Percentiles rank a stretch among this genome's conserved stretches.
phyloP scores from a whole-genome alignment of 2,113 vertebrate genomes.

The Caretta caretta region DNA sequence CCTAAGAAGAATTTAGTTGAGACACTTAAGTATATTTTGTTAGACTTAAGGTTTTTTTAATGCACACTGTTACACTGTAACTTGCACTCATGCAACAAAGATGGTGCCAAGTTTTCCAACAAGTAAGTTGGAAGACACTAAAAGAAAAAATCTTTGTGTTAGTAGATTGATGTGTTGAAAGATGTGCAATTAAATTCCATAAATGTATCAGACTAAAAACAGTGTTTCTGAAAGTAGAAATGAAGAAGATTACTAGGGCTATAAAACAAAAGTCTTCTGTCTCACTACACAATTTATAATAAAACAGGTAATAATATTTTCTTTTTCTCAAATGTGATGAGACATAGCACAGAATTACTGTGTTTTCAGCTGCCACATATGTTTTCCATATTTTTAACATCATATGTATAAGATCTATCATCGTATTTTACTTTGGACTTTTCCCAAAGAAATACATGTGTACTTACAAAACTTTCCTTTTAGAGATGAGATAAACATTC shows the following conservation, averaged over 20 bases:
- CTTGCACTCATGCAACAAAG: slow-evolving; percentile 33
- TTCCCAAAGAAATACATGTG: background rate
- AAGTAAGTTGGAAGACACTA: slow-evolving; percentile 6
- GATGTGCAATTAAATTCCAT: slow-evolving; percentile 48
- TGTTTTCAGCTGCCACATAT: slow-evolving; percentile 35
- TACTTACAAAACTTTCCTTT: slow-evolving; percentile 25
- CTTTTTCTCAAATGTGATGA: slow-evolving; percentile 29
- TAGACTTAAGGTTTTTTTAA: slow-evolving; percentile 47
- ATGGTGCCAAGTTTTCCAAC: slow-evolving; percentile 41
- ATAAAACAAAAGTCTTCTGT: slow-evolving; percentile 36
- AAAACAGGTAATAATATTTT: slow-evolving; percentile 51
- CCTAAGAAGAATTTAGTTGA: slow-evolving; percentile 12
- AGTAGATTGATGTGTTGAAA: slow-evolving; percentile 47
- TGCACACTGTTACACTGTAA: slow-evolving; percentile 9
- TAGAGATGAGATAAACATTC: background rate
- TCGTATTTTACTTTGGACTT: slow-evolving; percentile 40
- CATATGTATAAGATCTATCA: slow-evolving; percentile 8
- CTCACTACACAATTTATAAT: slow-evolving; percentile 44
- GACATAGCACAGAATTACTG: slow-evolving; percentile 14
- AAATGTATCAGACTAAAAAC: background rate
- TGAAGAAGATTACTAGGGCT: slow-evolving; percentile 4
- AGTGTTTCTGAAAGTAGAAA: slow-evolving; percentile 6
- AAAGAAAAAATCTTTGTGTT: slow-evolving; percentile 51
- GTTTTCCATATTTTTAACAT: slow-evolving; percentile 8
- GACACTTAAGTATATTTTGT: slow-evolving; percentile 55